A percentile compares a stretch with the other conserved stretches of the same genome.
These are phyloP conservation scores for Fragum fragum DNA, from an alignment of 2,888 invertebrate genomes.

Conservation along the genomic window DNA sequence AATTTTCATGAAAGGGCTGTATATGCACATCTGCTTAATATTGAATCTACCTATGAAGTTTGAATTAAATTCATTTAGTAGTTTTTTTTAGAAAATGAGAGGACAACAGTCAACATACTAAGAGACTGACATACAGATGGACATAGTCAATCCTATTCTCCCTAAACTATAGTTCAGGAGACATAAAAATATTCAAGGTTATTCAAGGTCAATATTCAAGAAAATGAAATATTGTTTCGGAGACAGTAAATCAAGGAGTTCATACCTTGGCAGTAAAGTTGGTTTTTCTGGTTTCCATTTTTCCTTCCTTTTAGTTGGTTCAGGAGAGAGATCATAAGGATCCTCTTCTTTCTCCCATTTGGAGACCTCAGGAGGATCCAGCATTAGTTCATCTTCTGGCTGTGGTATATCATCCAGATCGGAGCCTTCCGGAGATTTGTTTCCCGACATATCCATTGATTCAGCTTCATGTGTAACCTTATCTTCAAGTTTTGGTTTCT, in stretches of 20 bases:
- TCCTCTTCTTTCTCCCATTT: constrained; percentile 94
- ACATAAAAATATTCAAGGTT: too few species aligned
- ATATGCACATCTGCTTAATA: too few species aligned
- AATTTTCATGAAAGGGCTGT: too few species aligned
- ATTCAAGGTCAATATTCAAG: too few species aligned
- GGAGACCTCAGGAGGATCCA: constrained; percentile 91
- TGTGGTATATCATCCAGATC: constrained; percentile 58
- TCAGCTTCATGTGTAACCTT: constrained; percentile 10
- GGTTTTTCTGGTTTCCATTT: constrained; percentile 68
- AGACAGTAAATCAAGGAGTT: background rate
- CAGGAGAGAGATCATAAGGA: constrained; percentile 63
- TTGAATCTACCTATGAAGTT: too few species aligned
- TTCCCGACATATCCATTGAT: constrained; percentile 48
- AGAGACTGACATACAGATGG: too few species aligned
- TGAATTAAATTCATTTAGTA: too few species aligned
- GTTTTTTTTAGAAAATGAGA: too few species aligned
- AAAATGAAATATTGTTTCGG: too few species aligned
- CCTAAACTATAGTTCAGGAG: too few species aligned
- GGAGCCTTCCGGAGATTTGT: constrained; percentile 28
- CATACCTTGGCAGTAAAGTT: constrained; percentile 68
- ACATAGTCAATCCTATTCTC: too few species aligned
- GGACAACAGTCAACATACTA: too few species aligned
- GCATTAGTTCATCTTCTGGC: constrained; percentile 75
- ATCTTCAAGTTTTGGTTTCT: constrained; percentile 54
- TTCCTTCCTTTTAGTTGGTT: constrained; percentile 50